Evolutionary conservation across 2,888 invertebrate species (phyloP).

Genomic region (Drosophila tanythrix): DNA sequence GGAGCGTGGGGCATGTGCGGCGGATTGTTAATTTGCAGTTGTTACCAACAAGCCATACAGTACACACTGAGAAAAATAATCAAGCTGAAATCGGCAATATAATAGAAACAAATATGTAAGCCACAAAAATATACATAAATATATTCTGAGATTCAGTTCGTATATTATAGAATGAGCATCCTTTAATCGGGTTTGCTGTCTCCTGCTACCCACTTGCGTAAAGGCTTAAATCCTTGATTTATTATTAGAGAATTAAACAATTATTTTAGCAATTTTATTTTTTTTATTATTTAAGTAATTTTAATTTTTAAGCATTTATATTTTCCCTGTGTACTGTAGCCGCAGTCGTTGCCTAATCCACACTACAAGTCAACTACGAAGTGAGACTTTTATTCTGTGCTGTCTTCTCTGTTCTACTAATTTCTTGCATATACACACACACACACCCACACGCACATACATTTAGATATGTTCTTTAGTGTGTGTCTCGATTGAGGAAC

Average conservation of each 20-base stretch:
- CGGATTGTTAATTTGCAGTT: slow-evolving; percentile 39
- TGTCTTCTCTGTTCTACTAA: slow-evolving; percentile 14
- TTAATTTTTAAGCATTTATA: not conserved
- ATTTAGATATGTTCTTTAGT: slow-evolving; percentile 14
- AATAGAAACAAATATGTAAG: not conserved
- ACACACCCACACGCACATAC: not conserved
- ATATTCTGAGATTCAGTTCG: not conserved
- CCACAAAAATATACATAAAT: not conserved
- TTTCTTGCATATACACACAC: slow-evolving; percentile 12
- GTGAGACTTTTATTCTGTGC: slow-evolving; percentile 35
- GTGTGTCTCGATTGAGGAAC: slow-evolving; percentile 1
- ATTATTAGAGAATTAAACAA: not conserved
- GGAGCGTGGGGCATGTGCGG: slow-evolving; percentile 6
- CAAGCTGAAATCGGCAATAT: not conserved
- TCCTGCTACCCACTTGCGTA: not conserved
- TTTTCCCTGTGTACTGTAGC: not conserved
- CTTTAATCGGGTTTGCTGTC: not conserved
- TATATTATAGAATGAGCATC: not conserved
- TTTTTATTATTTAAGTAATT: not conserved
- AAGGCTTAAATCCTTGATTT: not conserved
- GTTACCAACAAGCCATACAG: slow-evolving; percentile 9
- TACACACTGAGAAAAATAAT: not conserved
- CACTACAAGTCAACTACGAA: slow-evolving; percentile 51
- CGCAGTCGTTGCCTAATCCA: slow-evolving; percentile 7
- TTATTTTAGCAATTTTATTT: not conserved